Evolutionary conservation across 1,140 invertebrate species (phyloP).

Genomic region (Tetranychus urticae): DNA sequence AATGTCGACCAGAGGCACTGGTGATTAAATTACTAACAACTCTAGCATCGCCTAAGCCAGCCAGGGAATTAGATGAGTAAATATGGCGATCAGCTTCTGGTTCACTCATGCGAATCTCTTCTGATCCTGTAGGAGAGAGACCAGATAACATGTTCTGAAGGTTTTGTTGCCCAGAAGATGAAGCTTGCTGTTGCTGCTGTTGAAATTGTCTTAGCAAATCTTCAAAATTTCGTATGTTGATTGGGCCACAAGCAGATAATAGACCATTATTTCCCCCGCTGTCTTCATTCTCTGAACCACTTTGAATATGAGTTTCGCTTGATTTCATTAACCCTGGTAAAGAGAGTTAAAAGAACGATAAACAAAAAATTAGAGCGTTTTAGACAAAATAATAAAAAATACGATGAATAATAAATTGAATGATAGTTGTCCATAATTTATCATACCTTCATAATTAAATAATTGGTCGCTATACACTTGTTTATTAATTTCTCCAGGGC

Average conservation of each 20-base stretch:
- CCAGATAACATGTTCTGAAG: conserved; percentile 46
- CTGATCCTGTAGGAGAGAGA: conserved; percentile 49
- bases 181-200: conserved; percentile 43
- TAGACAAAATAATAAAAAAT: no score
- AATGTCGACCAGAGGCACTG: conserved; percentile 43
- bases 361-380: background rate
- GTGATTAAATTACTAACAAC: conserved; percentile 7
- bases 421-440: no score
- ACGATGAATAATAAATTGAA: background rate
- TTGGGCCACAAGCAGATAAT: conserved; percentile 16
- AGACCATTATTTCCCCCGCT: background rate
- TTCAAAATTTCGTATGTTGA: conserved; percentile 61
- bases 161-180: conserved; percentile 38
- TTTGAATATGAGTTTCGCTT: conserved; percentile 35
- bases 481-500: conserved; percentile 6
- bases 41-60: conserved; percentile 22
- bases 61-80: conserved; percentile 31
- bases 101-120: conserved; percentile 73
- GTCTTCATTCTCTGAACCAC: conserved; percentile 17
- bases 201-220: conserved; percentile 70
- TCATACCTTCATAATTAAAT: conserved; percentile 6
- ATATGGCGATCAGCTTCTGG: conserved; percentile 63
- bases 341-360: background rate
- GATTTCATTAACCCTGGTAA: conserved; percentile 18
- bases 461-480: background rate